These are phyloP conservation scores for Vimba vimba DNA, from an alignment of 2,113 vertebrate genomes.

Conservation along the genomic window DNA sequence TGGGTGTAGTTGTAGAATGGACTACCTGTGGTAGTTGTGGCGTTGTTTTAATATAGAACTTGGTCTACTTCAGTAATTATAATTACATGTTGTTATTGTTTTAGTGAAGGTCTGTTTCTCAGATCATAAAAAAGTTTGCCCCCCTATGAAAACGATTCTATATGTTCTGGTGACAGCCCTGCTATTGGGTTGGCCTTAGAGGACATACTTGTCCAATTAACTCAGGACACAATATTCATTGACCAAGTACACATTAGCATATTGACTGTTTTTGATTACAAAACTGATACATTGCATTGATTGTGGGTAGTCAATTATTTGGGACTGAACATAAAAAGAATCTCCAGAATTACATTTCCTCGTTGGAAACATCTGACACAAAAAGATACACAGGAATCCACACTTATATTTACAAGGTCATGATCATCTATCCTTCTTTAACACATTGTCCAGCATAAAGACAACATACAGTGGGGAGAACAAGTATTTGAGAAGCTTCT, in stretches of 20 bases:
- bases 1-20: too few species aligned
- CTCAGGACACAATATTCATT: not conserved
- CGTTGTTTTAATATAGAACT: too few species aligned
- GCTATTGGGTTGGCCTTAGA: not conserved
- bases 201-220: not conserved
- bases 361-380: not conserved
- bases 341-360: not conserved
- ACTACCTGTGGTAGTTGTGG: too few species aligned
- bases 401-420: not conserved
- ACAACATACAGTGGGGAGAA: too few species aligned
- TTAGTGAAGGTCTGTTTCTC: too few species aligned
- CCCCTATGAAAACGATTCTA: too few species aligned
- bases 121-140: too few species aligned
- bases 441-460: not conserved
- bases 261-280: slow-evolving; percentile 20
- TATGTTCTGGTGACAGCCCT: too few species aligned
- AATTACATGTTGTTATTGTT: too few species aligned
- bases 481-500: too few species aligned
- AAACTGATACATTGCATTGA: slow-evolving; percentile 9
- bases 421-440: not conserved
- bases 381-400: not conserved
- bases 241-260: not conserved
- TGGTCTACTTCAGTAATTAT: too few species aligned
- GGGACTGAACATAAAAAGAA: not conserved
- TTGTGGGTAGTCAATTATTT: not conserved